These are phyloP conservation scores for Drosophila stalkeri DNA, from an alignment of 2,888 invertebrate species.

Conservation along the genomic window DNA sequence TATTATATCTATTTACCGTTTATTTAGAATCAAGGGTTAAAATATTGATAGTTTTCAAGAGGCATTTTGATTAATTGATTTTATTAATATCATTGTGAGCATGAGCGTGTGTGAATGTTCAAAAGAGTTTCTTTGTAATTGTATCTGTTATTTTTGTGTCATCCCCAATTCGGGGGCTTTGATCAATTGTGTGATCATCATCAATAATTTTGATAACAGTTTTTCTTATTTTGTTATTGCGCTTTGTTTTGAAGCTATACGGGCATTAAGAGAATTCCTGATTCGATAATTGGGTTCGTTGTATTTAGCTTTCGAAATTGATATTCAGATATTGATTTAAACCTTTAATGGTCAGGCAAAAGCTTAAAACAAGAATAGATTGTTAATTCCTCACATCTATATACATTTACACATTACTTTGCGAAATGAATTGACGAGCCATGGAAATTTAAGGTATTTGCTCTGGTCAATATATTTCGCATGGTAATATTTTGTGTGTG, in stretches of 20 bases:
- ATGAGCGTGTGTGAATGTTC: conserved; percentile 86
- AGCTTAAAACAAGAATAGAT: conserved; percentile 45
- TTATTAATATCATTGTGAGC: conserved; percentile 84
- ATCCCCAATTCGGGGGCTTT: conserved; percentile 19
- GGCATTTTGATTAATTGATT: conserved; percentile 57
- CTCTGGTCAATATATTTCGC: conserved; percentile 54
- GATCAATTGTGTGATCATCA: conserved; percentile 41
- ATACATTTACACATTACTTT: conserved; percentile 60
- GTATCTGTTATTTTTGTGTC: conserved; percentile 43
- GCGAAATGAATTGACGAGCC: conserved; percentile 55
- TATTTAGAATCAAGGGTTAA: conserved; percentile 73
- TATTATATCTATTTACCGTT: conserved; percentile 73
- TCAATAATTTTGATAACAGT: conserved; percentile 52
- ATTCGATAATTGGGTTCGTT: conserved; percentile 44
- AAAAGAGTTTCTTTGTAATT: conserved; percentile 73
- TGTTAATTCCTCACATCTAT: conserved; percentile 68
- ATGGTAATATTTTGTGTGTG: conserved; percentile 25
- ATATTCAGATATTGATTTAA: conserved; percentile 20
- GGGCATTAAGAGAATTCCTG: conserved; percentile 44
- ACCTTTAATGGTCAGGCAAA: conserved; percentile 34
- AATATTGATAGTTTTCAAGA: conserved; percentile 71
- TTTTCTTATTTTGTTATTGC: conserved; percentile 59
- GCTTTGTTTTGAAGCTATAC: conserved; percentile 44
- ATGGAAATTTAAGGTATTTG: conserved; percentile 18
- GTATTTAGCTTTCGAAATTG: conserved; percentile 46